phyloP scores from a whole-genome alignment of 2,113 vertebrate species.

The Phylloscopus trochilus region DNA sequence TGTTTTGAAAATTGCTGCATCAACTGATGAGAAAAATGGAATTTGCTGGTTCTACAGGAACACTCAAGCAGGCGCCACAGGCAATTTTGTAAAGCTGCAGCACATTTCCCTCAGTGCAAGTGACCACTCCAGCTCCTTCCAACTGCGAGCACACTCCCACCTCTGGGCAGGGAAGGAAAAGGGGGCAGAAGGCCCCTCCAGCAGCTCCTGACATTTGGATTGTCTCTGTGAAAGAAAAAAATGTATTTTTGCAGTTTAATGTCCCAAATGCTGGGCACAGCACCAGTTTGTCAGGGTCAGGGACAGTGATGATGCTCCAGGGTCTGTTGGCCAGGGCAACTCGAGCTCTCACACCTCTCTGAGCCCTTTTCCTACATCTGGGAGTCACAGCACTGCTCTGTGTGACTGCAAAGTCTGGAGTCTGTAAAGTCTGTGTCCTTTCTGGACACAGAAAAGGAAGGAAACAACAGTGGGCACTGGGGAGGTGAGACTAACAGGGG shows the following conservation, averaged over 20 bases:
- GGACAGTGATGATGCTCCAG: neutral
- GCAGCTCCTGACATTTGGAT: neutral
- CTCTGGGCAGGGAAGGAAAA: neutral
- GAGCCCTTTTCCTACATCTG: neutral
- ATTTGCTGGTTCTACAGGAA: slow-evolving; percentile 49
- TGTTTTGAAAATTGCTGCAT: slow-evolving; percentile 53
- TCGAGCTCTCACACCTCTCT: neutral
- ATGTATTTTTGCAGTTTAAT: neutral
- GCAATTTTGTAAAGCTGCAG: neutral
- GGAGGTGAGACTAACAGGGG: neutral
- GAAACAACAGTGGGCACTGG: neutral
- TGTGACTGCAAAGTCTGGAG: neutral
- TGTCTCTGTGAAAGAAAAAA: neutral
- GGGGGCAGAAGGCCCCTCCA: neutral
- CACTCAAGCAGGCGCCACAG: slow-evolving; percentile 10
- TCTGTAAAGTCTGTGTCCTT: no score
- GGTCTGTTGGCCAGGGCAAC: neutral
- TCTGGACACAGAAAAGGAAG: neutral
- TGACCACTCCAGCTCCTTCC: neutral
- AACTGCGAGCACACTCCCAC: neutral
- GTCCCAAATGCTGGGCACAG: neutral
- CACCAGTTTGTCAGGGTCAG: neutral
- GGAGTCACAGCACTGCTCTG: neutral
- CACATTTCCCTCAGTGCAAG: neutral
- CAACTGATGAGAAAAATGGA: slow-evolving; percentile 15